These are phyloP conservation scores for Dromococcyx pavoninus DNA, from an alignment of 2,797 vertebrate genomes.

Conservation along the genomic window DNA sequence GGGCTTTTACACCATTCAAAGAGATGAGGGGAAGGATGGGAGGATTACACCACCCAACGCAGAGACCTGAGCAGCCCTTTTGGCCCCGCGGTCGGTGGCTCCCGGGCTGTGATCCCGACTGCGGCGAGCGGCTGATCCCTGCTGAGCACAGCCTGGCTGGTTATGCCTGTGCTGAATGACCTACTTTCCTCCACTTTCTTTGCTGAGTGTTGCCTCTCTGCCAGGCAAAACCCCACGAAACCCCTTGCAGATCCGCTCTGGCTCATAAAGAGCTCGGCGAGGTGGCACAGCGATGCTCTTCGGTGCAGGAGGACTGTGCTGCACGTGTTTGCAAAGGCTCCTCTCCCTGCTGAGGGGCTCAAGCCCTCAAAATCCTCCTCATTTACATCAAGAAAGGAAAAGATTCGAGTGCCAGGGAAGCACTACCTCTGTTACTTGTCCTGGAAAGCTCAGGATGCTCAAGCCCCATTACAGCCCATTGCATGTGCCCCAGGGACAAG, in stretches of 20 bases:
- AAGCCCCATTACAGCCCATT: neutral
- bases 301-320: accelerated
- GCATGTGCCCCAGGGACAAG: neutral
- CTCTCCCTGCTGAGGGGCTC: neutral
- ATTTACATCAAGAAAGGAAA: neutral
- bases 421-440: neutral
- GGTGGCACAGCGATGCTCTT: neutral
- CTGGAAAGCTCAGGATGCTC: neutral
- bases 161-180: neutral
- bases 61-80: neutral
- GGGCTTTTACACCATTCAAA: slow-evolving; percentile 28
- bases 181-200: slow-evolving; percentile 33
- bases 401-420: neutral
- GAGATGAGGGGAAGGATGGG: neutral
- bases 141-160: neutral
- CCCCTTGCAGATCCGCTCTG: accelerated
- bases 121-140: neutral
- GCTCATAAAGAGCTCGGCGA: neutral
- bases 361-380: neutral
- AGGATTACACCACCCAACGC: neutral
- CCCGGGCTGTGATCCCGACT: neutral
- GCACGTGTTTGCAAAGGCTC: accelerated
- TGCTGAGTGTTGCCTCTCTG: neutral
- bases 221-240: neutral
- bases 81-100: accelerated